Conservation (phyloP, 2,888 invertebrate species). For the Strigamia maritima region DNA sequence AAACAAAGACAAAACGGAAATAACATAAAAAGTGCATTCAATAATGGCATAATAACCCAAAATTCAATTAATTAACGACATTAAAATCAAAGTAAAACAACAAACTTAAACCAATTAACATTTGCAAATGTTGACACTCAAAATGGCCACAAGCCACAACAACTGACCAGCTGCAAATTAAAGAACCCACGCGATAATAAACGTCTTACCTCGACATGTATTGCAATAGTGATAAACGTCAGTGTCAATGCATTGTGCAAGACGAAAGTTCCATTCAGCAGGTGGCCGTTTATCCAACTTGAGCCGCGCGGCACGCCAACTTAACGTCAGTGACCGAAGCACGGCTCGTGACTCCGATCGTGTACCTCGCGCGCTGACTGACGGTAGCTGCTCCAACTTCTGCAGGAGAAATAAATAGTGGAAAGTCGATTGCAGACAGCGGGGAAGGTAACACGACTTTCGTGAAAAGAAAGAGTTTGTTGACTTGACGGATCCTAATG, state of each 20-base stretch:
- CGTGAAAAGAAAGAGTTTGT: neutral
- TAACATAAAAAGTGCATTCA: neutral
- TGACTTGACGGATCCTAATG: neutral
- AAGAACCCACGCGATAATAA: neutral
- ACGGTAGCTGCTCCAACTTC: constrained; percentile 26
- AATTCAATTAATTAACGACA: too few species aligned
- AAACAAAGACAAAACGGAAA: neutral
- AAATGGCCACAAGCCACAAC: constrained; percentile 30
- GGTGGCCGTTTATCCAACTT: constrained; percentile 31
- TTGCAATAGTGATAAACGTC: neutral
- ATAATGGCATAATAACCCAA: too few species aligned
- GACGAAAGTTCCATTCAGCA: constrained; percentile 28
- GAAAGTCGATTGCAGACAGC: constrained; percentile 13
- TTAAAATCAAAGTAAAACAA: neutral
- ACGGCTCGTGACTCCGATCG: constrained; percentile 23
- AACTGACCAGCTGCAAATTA: neutral
- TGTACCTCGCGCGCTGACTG: constrained; percentile 28
- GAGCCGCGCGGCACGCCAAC: constrained; percentile 13
- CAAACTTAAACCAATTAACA: constrained; percentile 10
- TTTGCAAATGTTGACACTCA: constrained; percentile 18
- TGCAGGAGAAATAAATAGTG: constrained; percentile 10
- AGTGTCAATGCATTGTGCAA: neutral
- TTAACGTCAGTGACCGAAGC: constrained; percentile 17
- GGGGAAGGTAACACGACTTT: neutral
- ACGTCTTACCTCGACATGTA: neutral